A percentile compares a stretch with the other conserved stretches of the same genome.
These are phyloP conservation scores for Gastracanthus pulcherrimus DNA, from an alignment of 2,888 invertebrate species.

Conservation along the genomic window DNA sequence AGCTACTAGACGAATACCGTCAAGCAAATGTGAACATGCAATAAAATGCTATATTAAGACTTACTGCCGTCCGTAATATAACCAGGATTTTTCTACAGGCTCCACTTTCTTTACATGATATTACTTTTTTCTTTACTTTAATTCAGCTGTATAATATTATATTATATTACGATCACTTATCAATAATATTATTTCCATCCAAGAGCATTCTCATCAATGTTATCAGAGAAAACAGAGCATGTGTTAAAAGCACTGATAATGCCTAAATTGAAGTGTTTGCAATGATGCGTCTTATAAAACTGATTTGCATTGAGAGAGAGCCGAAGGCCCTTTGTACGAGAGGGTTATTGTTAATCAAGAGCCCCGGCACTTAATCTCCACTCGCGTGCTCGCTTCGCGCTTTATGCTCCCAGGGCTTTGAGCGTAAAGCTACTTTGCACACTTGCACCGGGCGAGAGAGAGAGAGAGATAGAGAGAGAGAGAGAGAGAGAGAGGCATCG, in stretches of 20 bases:
- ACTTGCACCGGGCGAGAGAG: constrained; percentile 42
- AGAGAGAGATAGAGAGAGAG: constrained; percentile 49
- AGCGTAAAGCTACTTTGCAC: constrained; percentile 48
- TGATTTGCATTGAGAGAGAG: constrained; percentile 72
- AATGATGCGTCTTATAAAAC: constrained; percentile 66
- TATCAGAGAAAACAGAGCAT: constrained; percentile 16
- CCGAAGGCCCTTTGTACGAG: constrained; percentile 66
- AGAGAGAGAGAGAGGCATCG: constrained; percentile 10
- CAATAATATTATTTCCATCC: too few species aligned
- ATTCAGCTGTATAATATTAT: too few species aligned
- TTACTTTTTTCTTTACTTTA: too few species aligned
- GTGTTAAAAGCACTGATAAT: neutral
- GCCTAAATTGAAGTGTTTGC: neutral
- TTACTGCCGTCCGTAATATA: too few species aligned
- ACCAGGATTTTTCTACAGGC: too few species aligned
- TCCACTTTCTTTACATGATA: too few species aligned
- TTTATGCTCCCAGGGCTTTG: constrained; percentile 34
- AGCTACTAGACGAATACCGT: too few species aligned
- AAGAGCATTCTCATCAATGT: neutral
- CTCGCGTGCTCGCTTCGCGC: constrained; percentile 12
- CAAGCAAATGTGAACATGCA: too few species aligned
- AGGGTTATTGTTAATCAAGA: constrained; percentile 67
- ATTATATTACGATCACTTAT: neutral
- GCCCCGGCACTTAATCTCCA: constrained; percentile 53
- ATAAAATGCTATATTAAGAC: too few species aligned